Evolutionary conservation across 2,888 invertebrate species (phyloP), one percentile per base, ranked within the genome.

Genomic region (Leucophora obtusa): DNA sequence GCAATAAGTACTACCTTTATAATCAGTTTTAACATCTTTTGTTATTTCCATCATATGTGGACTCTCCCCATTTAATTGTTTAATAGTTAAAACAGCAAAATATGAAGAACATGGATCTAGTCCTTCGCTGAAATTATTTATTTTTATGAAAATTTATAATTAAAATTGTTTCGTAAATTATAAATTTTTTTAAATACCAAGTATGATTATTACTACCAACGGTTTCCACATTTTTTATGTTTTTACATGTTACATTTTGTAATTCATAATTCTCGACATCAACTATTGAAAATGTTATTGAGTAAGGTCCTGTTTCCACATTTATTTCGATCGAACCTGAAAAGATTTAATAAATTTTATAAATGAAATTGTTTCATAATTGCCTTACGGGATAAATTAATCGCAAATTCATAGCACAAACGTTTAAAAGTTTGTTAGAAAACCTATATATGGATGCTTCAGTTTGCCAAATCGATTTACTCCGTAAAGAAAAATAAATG

Each of bases 101-200:
- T 89, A 89, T 2, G 68, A 66, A 2, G 89, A 85, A 65, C 89
- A 89, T 3, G 89, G 88, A 21, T 87, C 84, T n/a, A 89, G 83
- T 6, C 83, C 81, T 74, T 86, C 85, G 79, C 89, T 89, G 24
- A 0, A 76, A 60, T n/a, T 38, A 38, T 35, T 21, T 21, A 24
- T 3, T 28, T 6, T 28, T 28, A 28, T 28, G 28, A 28, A 3
- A 28, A 6, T 28, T 28, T 28, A 3, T 51, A 14, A n/a, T 51
- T 65, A 58, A 53, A 28, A 28, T 28, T 28, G 28, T 28, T 4
- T 28, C 28, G 2, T 24, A 3, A 24, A 24, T 24, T 3, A 28
- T 7, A 28, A 28, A 6, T 28, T 28, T 28, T 38, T 7, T 0
- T 28, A 15, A 54, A 73, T 86, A 89, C 89, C 89, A 89, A 0